Evolutionary conservation across 2,113 vertebrate species (phyloP), one percentile per base, ranked within the genome.

Genomic region (Entomyzon cyanotis): DNA sequence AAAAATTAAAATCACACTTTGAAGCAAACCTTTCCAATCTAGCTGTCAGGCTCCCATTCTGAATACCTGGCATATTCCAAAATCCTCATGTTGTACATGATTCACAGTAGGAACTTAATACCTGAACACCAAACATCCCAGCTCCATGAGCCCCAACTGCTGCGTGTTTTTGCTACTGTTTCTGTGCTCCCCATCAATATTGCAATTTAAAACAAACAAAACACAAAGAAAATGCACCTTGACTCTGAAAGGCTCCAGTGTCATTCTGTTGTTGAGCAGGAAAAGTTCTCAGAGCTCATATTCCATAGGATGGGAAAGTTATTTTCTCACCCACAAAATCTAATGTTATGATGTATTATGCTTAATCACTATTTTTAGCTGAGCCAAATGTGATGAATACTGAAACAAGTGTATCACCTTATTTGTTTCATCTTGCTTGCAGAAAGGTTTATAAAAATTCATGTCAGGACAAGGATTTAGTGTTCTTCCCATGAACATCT

Each of bases 371-470:
- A 47, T 52, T 90, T 90, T 77, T 88, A 78, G 73, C 35, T 55
- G 35, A 89, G 25, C 23, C 37, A 71, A 68, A 89, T 30, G 28
- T 28, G 63, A 52, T 74, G 58, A 82, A 56, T 33, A 52, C 53
- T 33, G 41, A 82, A 93, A 84, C 27, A 93, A 87, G n/a, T 35
- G 20, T 39, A 62, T 79, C 58, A 89, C n/a, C 28, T 79, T 76
- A 62, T 85, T 78, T 91, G 64, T 87, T 81, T 76, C 65, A 68
- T 79, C 53, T 47, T 64, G 23, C 58, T 91, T 79, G 53, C 81
- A 85, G 69, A 84, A 95, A 89, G 44, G 37, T 84, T 92, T 94
- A 60, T 84, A 73, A 94, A 95, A 89, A 87, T 75, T 95, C 84
- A n/a, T 83, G 39, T 85, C 67, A 87, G 78, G 77, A 68, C 41